Evolutionary conservation across 30 jellyfish, hydroid and myxozoan genomes (phyloP).

Genomic region (Hydractinia echinata): DNA sequence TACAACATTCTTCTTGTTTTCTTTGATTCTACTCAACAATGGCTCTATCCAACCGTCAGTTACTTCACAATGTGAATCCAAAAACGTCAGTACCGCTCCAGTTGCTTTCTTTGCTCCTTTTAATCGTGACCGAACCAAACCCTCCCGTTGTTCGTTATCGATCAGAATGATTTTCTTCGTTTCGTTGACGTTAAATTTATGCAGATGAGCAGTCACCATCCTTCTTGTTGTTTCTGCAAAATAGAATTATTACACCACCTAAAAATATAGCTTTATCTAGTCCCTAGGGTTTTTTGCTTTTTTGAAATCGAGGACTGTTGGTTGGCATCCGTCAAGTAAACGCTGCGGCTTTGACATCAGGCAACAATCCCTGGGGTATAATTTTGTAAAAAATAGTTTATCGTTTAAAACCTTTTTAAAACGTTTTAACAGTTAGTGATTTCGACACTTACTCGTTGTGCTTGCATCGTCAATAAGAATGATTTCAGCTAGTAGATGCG

Average conservation of each 20-base stretch:
- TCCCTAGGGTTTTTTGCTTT: too few relatives aligned
- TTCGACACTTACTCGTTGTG: slow-evolving; percentile 9
- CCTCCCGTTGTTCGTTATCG: slow-evolving; percentile 33
- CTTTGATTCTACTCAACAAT: slow-evolving; percentile 55
- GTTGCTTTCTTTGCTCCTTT: slow-evolving; percentile 69
- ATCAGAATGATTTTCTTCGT: too few relatives aligned
- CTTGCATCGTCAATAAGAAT: slow-evolving; percentile 36
- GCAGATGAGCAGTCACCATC: too few relatives aligned
- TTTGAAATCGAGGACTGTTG: too few relatives aligned
- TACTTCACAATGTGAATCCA: slow-evolving; percentile 92
- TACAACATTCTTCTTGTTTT: slow-evolving; percentile 62
- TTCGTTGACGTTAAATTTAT: too few relatives aligned
- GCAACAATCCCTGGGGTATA: too few relatives aligned
- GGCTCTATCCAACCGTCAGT: slow-evolving; percentile 92
- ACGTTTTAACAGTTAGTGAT: neutral
- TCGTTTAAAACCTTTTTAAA: neutral
- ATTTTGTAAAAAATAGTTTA: neutral
- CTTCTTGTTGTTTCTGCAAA: too few relatives aligned
- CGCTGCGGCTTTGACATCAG: too few relatives aligned
- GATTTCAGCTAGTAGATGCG: slow-evolving; percentile 16
- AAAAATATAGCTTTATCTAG: too few relatives aligned
- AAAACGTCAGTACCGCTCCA: slow-evolving; percentile 74
- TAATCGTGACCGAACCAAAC: slow-evolving; percentile 81
- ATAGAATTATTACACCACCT: too few relatives aligned
- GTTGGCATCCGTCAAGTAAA: too few relatives aligned